Conservation (phyloP, 2,113 vertebrate genomes). For the Ctenomys sociabilis region DNA sequence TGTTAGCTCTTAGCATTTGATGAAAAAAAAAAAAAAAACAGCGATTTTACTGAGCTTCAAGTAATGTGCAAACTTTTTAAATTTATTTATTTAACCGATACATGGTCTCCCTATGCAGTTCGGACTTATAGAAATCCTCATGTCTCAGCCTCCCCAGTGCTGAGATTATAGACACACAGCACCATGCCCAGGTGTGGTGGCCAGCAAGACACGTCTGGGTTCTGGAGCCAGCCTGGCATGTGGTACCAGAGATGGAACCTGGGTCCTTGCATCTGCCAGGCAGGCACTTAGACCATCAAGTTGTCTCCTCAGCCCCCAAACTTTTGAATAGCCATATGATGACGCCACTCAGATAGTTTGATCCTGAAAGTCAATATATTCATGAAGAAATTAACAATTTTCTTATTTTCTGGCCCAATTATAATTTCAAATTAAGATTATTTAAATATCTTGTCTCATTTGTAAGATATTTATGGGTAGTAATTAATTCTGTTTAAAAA, state of each 20-base stretch:
- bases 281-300: too few species aligned
- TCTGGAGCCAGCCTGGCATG: too few species aligned
- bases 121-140: too few species aligned
- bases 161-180: too few species aligned
- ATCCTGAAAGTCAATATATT: conserved; percentile 65
- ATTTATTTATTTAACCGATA: too few species aligned
- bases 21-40: conserved; percentile 62
- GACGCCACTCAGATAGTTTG: conserved; percentile 41
- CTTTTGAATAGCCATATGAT: conserved; percentile 52
- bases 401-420: conserved; percentile 65
- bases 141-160: too few species aligned
- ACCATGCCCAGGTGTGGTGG: too few species aligned
- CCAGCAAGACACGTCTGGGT: too few species aligned
- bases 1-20: conserved; percentile 21
- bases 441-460: conserved; percentile 65
- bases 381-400: conserved; percentile 70
- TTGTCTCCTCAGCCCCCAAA: neutral
- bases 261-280: too few species aligned
- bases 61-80: conserved; percentile 55
- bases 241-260: too few species aligned
- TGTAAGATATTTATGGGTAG: conserved; percentile 49
- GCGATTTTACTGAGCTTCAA: conserved; percentile 30
- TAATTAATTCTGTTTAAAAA: conserved; percentile 73
- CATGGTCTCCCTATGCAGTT: too few species aligned
- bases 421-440: conserved; percentile 74